Conservation (phyloP, 2,888 invertebrate species). For the Lypha dubia region DNA sequence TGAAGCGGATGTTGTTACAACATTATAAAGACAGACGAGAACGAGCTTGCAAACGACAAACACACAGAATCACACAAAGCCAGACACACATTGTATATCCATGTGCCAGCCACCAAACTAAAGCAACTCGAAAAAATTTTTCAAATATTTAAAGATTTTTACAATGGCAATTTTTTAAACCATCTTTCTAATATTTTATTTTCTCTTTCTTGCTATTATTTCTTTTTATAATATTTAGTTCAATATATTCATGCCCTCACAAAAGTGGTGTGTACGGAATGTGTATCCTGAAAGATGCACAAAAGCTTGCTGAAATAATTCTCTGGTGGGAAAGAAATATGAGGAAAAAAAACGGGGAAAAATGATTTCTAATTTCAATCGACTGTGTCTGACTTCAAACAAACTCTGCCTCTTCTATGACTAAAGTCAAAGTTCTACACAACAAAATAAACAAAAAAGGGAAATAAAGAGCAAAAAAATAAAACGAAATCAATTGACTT, state of each 20-base stretch:
- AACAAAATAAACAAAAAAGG: constrained; percentile 20
- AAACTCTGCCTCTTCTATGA: neutral
- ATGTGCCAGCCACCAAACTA: neutral
- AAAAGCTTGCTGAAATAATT: constrained; percentile 32
- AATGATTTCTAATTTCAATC: constrained; percentile 42
- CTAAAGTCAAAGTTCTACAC: constrained; percentile 32
- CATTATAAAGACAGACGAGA: constrained; percentile 40
- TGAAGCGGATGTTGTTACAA: constrained; percentile 64
- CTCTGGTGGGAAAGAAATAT: neutral
- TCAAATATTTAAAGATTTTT: constrained; percentile 44
- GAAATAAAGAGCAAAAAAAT: no score
- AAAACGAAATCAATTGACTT: constrained; percentile 39
- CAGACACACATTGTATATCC: neutral
- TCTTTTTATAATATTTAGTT: constrained; percentile 23
- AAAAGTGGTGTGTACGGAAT: neutral
- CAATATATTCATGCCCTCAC: constrained; percentile 11
- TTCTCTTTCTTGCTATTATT: neutral
- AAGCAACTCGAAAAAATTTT: constrained; percentile 26
- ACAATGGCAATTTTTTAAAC: constrained; percentile 23
- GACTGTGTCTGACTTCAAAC: constrained; percentile 36
- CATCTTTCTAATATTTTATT: constrained; percentile 2
- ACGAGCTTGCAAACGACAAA: constrained; percentile 15
- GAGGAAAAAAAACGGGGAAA: neutral
- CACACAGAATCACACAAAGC: neutral
- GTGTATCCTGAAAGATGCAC: constrained; percentile 6